Percentiles rank a stretch among this genome's conserved stretches.
Conservation (phyloP, 2,797 vertebrate species). For the Smutsia temminckii region DNA sequence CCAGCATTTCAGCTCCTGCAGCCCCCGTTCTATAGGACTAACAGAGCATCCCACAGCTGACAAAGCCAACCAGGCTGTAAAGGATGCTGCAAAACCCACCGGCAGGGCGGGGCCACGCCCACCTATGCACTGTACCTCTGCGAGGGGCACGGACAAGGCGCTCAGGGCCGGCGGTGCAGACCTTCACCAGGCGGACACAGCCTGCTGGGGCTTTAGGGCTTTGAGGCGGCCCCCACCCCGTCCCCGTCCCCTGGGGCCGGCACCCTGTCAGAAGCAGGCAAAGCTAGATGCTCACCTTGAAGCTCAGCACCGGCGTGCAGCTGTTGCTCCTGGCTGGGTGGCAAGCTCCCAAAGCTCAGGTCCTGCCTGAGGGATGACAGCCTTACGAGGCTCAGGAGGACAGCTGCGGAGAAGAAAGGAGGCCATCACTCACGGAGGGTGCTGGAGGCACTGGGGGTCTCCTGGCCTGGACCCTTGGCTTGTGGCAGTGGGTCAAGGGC, state of each 20-base stretch:
- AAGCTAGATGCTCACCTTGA: constrained; percentile 62
- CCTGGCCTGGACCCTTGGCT: neutral
- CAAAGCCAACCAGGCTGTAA: neutral
- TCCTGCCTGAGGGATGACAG: constrained; percentile 45
- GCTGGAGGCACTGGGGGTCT: neutral
- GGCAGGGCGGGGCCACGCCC: accelerated
- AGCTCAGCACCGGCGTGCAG: constrained; percentile 26
- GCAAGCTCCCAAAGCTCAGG: neutral
- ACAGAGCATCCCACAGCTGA: accelerated
- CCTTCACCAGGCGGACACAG: neutral
- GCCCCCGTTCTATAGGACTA: neutral
- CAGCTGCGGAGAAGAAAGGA: constrained; percentile 70
- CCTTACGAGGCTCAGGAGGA: constrained; percentile 72
- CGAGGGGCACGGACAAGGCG: neutral
- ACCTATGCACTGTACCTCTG: neutral
- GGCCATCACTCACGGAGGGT: neutral
- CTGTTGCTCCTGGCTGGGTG: constrained; percentile 16
- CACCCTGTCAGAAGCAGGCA: accelerated
- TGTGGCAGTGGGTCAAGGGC: neutral
- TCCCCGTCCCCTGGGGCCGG: accelerated
- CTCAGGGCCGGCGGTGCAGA: neutral
- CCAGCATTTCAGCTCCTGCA: neutral
- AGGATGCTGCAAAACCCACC: neutral
- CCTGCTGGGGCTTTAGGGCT: neutral
- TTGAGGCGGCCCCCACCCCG: neutral